Conservation (phyloP, 1,140 invertebrate species). For the Drosophila murphyi region DNA sequence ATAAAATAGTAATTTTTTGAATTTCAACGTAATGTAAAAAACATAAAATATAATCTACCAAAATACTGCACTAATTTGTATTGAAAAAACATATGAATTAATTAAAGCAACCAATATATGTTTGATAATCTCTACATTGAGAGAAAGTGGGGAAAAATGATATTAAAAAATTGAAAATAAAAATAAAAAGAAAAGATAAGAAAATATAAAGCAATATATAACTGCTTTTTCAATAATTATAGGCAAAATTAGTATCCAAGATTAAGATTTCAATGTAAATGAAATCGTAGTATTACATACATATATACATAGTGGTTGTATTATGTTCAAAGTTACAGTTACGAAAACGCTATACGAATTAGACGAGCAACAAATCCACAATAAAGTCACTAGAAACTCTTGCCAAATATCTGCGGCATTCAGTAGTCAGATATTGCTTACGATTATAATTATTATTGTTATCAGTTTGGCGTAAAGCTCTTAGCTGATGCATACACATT, state of each 20-base stretch:
- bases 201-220: not conserved
- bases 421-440: conserved; percentile 14
- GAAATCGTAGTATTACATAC: conserved; percentile 39
- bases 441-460: conserved; percentile 9
- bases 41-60: not conserved
- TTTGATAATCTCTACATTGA: conserved; percentile 16
- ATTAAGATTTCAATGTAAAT: conserved; percentile 28
- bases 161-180: conserved; percentile 1
- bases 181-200: not conserved
- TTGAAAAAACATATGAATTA: not conserved
- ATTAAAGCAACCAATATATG: conserved; percentile 28
- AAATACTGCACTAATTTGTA: conserved; percentile 5
- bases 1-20: not conserved
- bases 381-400: conserved; percentile 8
- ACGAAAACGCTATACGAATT: conserved; percentile 21
- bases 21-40: conserved; percentile 5
- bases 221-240: conserved; percentile 4
- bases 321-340: conserved; percentile 23
- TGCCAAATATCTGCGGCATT: conserved; percentile 11
- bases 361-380: conserved; percentile 37
- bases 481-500: conserved; percentile 15
- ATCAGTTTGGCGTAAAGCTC: not conserved
- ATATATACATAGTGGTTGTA: conserved; percentile 47
- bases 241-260: not conserved
- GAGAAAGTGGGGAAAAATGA: not conserved